phyloP scores from a whole-genome alignment of 2,888 invertebrate species.

The Eulithis testata region DNA sequence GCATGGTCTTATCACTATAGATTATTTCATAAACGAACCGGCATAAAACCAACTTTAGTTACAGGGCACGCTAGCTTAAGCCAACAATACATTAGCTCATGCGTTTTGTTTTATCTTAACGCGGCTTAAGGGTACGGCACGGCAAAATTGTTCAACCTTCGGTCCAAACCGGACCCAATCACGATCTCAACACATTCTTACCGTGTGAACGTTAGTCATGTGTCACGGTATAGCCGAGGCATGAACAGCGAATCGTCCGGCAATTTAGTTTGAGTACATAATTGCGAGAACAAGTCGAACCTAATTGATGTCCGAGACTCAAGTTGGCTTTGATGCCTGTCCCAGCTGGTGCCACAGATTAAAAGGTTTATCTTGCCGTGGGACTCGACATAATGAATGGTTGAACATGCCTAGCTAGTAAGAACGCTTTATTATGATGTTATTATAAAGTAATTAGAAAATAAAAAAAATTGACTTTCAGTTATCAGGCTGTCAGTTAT shows the following conservation, averaged over 20 bases:
- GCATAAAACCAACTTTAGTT: not conserved
- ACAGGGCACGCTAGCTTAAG: not conserved
- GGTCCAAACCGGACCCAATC: slow-evolving; percentile 38
- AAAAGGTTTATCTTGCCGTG: slow-evolving; percentile 16
- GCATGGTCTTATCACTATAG: not conserved
- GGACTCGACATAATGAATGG: slow-evolving; percentile 21
- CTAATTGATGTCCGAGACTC: slow-evolving; percentile 76
- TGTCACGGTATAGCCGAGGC: slow-evolving; percentile 69
- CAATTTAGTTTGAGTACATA: slow-evolving; percentile 82
- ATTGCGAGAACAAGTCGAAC: slow-evolving; percentile 81
- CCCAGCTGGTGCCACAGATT: slow-evolving; percentile 20
- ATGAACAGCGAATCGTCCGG: slow-evolving; percentile 79
- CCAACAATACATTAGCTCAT: not conserved
- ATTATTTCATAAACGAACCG: not conserved
- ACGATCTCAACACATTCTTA: slow-evolving; percentile 41
- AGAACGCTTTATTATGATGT: not conserved
- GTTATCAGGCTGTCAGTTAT: not conserved
- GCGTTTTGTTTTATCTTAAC: slow-evolving; percentile 6
- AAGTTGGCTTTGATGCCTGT: slow-evolving; percentile 66
- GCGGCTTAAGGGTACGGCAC: slow-evolving; percentile 15
- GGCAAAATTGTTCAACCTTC: slow-evolving; percentile 27
- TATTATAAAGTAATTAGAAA: slow-evolving; percentile 16
- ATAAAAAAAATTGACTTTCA: not conserved
- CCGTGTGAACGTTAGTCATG: slow-evolving; percentile 66
- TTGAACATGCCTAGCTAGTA: slow-evolving; percentile 11